Conservation (phyloP, 2,113 vertebrate genomes). For the Varanus komodoensis region DNA sequence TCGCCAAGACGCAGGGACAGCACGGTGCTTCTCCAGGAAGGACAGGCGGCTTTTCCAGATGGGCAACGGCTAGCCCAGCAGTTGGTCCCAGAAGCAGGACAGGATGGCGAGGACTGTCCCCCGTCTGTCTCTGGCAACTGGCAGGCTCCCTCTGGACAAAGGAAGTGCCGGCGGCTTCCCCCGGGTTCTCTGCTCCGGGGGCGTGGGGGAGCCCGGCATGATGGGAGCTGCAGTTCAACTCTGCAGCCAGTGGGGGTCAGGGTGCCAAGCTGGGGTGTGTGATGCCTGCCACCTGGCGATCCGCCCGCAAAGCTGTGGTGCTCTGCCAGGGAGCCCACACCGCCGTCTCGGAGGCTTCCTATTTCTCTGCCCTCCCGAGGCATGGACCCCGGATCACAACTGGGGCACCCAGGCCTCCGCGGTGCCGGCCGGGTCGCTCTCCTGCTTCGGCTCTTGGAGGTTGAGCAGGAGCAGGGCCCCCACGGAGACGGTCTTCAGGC, state of each 20-base stretch:
- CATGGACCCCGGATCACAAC: neutral
- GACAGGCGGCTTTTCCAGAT: too few relatives aligned
- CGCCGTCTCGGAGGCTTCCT: neutral
- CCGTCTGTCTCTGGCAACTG: neutral
- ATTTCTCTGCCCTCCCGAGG: too few relatives aligned
- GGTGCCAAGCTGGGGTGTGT: neutral
- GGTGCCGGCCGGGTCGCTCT: neutral
- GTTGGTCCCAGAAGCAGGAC: neutral
- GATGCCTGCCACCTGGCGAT: too few relatives aligned
- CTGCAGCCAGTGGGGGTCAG: too few relatives aligned
- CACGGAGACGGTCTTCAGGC: neutral
- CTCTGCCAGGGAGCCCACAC: too few relatives aligned
- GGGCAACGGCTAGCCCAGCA: neutral
- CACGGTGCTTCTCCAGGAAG: neutral
- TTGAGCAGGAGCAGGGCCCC: conserved; percentile 9
- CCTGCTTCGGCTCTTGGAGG: neutral
- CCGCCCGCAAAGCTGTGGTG: too few relatives aligned
- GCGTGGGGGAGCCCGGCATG: too few relatives aligned
- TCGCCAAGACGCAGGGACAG: neutral
- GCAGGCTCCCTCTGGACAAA: neutral
- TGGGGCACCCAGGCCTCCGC: neutral
- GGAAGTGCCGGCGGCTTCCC: neutral
- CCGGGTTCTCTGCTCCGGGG: neutral
- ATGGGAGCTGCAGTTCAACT: too few relatives aligned
- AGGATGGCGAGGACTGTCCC: neutral